Conservation (phyloP, 2,888 invertebrate species). For the Lasioglossum zephyrum region DNA sequence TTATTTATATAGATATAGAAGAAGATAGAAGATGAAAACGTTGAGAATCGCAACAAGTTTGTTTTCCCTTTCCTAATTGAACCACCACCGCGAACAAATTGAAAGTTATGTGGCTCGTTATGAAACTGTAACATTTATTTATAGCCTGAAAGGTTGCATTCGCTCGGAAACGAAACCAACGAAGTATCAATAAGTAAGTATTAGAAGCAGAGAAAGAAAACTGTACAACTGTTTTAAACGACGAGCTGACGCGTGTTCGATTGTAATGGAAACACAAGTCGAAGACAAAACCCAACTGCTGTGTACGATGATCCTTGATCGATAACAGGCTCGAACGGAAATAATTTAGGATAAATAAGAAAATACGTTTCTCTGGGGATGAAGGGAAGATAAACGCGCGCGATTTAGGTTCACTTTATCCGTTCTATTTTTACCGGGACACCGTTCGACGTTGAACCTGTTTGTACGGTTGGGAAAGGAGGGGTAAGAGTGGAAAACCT, state of each 20-base stretch:
- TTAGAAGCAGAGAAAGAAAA: not conserved
- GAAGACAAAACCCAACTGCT: not conserved
- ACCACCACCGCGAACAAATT: not conserved
- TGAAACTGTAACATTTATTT: constrained; percentile 12
- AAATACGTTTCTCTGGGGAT: not conserved
- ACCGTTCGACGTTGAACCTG: not conserved
- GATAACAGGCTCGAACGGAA: not conserved
- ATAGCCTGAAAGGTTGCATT: not conserved
- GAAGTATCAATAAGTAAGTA: not conserved
- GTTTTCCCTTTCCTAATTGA: not conserved
- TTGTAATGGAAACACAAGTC: not conserved
- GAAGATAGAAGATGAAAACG: no score
- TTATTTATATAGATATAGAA: no score
- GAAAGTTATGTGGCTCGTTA: not conserved
- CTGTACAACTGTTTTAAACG: not conserved
- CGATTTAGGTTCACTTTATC: not conserved
- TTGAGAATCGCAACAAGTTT: no score
- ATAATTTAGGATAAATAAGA: not conserved
- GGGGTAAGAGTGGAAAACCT: not conserved
- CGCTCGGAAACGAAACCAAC: not conserved
- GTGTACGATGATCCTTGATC: not conserved
- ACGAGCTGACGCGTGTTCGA: not conserved
- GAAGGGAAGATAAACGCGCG: not conserved
- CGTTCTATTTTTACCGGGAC: not conserved
- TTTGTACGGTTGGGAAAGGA: not conserved